Evolutionary conservation across 2,113 vertebrate species (phyloP).

Genomic region (Phalacrocorax aristotelis): DNA sequence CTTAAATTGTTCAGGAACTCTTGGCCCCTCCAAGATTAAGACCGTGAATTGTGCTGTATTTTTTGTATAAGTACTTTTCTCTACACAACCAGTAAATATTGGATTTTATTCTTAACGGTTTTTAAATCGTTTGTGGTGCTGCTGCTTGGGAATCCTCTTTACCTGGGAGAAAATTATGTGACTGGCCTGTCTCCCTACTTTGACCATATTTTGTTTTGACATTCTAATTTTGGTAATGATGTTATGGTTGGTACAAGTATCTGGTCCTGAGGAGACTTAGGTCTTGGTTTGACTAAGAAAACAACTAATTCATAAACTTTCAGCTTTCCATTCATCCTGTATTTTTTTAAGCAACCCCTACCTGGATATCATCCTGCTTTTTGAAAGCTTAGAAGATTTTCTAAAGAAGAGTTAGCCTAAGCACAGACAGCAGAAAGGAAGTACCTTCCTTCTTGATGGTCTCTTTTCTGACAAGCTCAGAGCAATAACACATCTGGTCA

Average conservation of each 20-base stretch:
- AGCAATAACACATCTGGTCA: not conserved
- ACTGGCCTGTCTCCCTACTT: not conserved
- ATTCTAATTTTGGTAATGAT: not conserved
- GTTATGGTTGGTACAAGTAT: not conserved
- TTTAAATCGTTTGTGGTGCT: not conserved
- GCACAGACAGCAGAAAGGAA: not conserved
- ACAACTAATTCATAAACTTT: not conserved
- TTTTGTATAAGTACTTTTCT: not conserved
- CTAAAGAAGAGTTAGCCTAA: not conserved
- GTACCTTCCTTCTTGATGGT: not conserved
- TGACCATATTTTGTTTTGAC: not conserved
- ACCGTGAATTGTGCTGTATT: not conserved
- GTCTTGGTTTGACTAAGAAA: not conserved
- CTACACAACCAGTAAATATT: not conserved
- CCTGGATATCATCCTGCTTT: not conserved
- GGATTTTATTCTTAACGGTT: not conserved
- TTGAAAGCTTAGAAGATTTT: not conserved
- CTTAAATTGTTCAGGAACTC: conserved; percentile 12
- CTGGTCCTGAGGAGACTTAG: not conserved
- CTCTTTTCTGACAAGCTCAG: not conserved
- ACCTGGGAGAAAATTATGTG: not conserved
- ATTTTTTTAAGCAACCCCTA: not conserved
- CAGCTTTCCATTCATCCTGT: not conserved
- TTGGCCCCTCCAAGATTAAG: not conserved
- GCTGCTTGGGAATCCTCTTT: not conserved